Evolutionary conservation across 2,888 invertebrate species (phyloP).

Genomic region (Cephus runcator): DNA sequence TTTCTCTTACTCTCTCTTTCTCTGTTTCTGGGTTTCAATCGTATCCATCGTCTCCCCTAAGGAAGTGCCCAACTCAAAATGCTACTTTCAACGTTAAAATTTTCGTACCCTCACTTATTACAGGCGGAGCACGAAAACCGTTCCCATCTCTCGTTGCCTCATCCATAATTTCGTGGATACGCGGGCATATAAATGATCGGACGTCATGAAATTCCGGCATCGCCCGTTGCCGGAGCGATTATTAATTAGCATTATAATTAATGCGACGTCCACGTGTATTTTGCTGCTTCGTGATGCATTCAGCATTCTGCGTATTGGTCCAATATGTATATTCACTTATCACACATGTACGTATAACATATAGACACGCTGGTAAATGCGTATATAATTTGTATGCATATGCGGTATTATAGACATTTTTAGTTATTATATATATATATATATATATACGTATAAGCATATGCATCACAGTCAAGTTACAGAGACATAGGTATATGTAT

Average conservation of each 20-base stretch:
- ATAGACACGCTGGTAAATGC: background rate
- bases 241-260: conserved; percentile 7
- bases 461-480: too few species aligned
- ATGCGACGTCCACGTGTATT: conserved; percentile 2
- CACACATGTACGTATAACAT: background rate
- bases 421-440: background rate
- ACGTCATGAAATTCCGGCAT: conserved; percentile 5
- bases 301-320: background rate
- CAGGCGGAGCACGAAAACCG: background rate
- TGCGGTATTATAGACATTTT: background rate
- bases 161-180: background rate
- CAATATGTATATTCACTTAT: background rate
- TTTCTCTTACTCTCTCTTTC: background rate
- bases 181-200: conserved; percentile 1
- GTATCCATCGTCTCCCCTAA: background rate
- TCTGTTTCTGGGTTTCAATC: background rate
- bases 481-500: background rate
- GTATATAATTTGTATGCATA: background rate
- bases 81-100: background rate
- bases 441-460: background rate
- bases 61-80: background rate
- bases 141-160: background rate
- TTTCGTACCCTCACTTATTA: background rate
- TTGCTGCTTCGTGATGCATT: background rate
- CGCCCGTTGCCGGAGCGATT: background rate